Conservation (phyloP, 2,888 invertebrate species). For the Phortica okadai region DNA sequence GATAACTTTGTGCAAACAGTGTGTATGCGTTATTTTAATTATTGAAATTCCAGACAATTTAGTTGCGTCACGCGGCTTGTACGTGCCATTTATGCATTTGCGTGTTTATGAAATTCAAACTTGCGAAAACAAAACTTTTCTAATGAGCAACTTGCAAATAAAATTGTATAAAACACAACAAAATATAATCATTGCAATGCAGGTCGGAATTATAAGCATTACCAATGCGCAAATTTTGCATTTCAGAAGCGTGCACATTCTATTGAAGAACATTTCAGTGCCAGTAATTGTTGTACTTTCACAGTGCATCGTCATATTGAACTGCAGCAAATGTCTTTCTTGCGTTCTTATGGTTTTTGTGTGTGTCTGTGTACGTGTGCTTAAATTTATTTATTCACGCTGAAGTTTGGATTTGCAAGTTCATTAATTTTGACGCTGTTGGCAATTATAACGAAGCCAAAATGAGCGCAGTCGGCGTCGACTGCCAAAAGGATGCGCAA, state of each 20-base stretch:
- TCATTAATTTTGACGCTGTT: conserved; percentile 59
- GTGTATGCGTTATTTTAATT: conserved; percentile 48
- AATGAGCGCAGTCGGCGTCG: conserved; percentile 32
- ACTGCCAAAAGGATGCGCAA: conserved; percentile 39
- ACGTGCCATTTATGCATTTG: conserved; percentile 1
- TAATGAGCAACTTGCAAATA: conserved; percentile 49
- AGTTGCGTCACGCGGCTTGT: neutral
- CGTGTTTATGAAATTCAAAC: neutral
- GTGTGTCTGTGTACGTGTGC: conserved; percentile 21
- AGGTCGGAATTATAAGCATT: neutral
- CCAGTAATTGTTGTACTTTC: neutral
- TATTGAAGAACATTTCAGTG: neutral
- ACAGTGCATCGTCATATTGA: neutral
- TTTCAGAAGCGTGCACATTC: neutral
- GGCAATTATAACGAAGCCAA: conserved; percentile 51
- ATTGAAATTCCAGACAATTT: neutral
- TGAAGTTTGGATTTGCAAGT: conserved; percentile 42
- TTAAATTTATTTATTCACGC: conserved; percentile 46
- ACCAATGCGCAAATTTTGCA: neutral
- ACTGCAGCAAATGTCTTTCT: neutral
- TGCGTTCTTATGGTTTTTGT: neutral
- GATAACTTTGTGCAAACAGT: conserved; percentile 39
- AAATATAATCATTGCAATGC: neutral
- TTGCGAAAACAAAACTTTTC: conserved; percentile 36
- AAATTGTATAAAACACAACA: neutral